Conservation (phyloP, 2,113 vertebrate genomes). For the Gymnobelideus leadbeateri region DNA sequence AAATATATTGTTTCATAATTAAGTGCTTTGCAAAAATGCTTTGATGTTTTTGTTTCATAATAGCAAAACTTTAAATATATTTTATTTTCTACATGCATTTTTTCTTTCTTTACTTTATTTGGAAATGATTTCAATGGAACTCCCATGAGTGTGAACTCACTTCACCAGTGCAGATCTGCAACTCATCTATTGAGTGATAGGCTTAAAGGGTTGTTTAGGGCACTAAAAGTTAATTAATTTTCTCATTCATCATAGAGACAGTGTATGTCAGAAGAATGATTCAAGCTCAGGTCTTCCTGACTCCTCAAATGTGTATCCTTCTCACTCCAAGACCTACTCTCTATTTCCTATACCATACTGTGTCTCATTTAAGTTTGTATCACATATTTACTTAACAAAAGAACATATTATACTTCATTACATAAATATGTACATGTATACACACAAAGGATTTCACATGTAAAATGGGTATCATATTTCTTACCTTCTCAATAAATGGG, state of each 20-base stretch:
- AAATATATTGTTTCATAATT: not conserved
- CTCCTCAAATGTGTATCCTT: not conserved
- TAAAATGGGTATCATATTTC: not conserved
- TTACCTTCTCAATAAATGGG: not conserved
- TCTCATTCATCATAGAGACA: not conserved
- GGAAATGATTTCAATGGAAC: not conserved
- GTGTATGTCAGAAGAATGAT: not conserved
- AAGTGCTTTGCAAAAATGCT: conserved; percentile 20
- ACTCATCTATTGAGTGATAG: not conserved
- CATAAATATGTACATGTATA: too few relatives aligned
- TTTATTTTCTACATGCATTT: not conserved
- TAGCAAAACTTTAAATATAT: not conserved
- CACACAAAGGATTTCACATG: not conserved
- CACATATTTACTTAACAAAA: not conserved
- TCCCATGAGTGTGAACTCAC: not conserved
- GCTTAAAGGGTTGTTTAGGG: not conserved
- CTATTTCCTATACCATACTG: not conserved
- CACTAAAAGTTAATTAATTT: not conserved
- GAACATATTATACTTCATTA: not conserved
- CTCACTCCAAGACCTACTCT: not conserved
- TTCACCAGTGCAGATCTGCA: not conserved
- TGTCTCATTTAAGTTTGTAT: not conserved
- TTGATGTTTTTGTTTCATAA: conserved; percentile 28
- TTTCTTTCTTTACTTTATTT: not conserved
- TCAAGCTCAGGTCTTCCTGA: not conserved